Conservation (phyloP, 2,888 invertebrate species). For the Agrotis exclamationis region DNA sequence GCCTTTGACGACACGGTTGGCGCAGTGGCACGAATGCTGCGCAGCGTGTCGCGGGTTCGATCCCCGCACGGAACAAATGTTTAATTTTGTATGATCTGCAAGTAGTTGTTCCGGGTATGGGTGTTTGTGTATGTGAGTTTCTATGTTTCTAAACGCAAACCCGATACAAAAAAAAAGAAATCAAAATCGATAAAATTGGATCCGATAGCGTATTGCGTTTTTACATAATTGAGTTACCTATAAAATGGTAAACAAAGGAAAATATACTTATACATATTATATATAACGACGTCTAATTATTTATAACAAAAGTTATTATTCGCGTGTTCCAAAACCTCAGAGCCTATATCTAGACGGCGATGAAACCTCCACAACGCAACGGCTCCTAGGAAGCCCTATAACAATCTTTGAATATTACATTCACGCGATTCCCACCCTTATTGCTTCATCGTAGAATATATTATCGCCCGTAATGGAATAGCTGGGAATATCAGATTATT, state of each 20-base stretch:
- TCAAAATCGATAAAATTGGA: too few species aligned
- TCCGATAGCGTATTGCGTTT: too few species aligned
- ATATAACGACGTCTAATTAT: conserved; percentile 34
- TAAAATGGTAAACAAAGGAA: neutral
- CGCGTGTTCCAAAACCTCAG: conserved; percentile 65
- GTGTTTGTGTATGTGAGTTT: too few species aligned
- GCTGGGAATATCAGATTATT: conserved; percentile 71
- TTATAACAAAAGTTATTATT: conserved; percentile 45
- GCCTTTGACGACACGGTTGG: too few species aligned
- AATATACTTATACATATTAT: neutral
- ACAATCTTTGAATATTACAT: conserved; percentile 65
- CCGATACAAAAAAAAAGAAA: too few species aligned
- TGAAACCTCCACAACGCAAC: conserved; percentile 75
- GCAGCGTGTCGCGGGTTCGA: too few species aligned
- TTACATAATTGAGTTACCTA: neutral
- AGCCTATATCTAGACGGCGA: conserved; percentile 75
- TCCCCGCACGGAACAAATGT: too few species aligned
- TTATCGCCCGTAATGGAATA: conserved; percentile 68
- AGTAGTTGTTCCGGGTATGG: too few species aligned
- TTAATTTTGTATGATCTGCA: too few species aligned
- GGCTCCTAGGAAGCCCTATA: conserved; percentile 82
- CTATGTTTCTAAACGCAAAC: too few species aligned
- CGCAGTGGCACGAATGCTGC: too few species aligned
- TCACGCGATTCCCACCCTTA: conserved; percentile 72
- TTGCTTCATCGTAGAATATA: conserved; percentile 65